These are phyloP conservation scores for Pseudomyrmex sp. DNA, from an alignment of 1,140 invertebrate genomes.

Conservation along the genomic window DNA sequence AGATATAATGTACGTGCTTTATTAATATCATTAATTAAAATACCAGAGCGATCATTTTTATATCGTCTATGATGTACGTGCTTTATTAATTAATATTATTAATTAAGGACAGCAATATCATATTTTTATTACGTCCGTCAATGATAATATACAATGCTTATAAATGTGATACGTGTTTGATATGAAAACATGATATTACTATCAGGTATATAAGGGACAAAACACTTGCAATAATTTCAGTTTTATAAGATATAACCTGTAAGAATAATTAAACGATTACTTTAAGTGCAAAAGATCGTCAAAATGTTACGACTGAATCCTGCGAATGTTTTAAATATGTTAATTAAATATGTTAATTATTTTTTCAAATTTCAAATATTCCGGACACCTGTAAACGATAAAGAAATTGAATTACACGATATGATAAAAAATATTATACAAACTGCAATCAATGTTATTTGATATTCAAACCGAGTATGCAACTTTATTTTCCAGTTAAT, in stretches of 20 bases:
- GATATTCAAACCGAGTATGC: not conserved
- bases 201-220: not conserved
- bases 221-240: not conserved
- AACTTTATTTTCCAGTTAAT: too few species aligned
- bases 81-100: too few species aligned
- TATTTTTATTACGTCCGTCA: too few species aligned
- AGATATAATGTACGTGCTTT: too few species aligned
- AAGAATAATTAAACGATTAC: not conserved
- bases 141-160: too few species aligned
- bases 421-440: not conserved
- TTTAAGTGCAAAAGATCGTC: not conserved
- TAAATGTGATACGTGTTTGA: too few species aligned
- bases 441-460: slow-evolving; percentile 14
- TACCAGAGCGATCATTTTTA: too few species aligned
- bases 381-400: not conserved
- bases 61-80: too few species aligned
- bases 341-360: too few species aligned
- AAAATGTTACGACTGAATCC: not conserved
- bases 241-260: not conserved
- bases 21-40: too few species aligned
- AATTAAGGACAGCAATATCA: too few species aligned
- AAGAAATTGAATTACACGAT: not conserved
- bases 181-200: not conserved
- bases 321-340: not conserved
- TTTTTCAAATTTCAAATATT: too few species aligned